phyloP scores from a whole-genome alignment of 2,113 vertebrate genomes.

The Peromyscus polionotus region DNA sequence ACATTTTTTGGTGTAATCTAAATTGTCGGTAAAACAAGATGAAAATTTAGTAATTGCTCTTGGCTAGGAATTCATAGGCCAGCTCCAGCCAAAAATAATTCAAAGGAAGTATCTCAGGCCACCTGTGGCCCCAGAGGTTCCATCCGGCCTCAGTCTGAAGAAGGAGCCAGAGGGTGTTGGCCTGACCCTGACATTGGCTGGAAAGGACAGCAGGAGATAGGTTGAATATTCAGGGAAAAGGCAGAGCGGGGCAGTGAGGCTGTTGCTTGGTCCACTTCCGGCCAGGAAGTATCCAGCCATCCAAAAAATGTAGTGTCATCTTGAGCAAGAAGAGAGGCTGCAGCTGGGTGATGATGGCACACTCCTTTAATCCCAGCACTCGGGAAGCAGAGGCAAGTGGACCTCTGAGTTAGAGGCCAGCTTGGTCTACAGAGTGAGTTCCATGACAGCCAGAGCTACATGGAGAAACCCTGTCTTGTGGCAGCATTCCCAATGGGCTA shows the following conservation, averaged over 20 bases:
- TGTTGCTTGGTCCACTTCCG: constrained; percentile 63
- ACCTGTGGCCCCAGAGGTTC: constrained; percentile 55
- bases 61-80: background rate
- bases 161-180: background rate
- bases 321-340: constrained; percentile 82
- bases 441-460: background rate
- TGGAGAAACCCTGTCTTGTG: background rate
- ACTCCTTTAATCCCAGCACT: background rate
- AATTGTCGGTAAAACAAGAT: constrained; percentile 79
- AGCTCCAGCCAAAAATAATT: constrained; percentile 71
- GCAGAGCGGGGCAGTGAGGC: background rate
- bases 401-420: background rate
- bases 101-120: constrained; percentile 33
- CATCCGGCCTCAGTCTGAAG: constrained; percentile 58
- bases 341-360: background rate
- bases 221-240: accelerated
- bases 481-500: too few species aligned
- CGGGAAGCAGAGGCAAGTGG: background rate
- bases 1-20: constrained; percentile 67
- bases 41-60: constrained; percentile 75
- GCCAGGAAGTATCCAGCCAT: constrained; percentile 78
- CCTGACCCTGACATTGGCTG: background rate
- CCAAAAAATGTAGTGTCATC: constrained; percentile 80
- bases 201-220: background rate
- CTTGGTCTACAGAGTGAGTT: background rate